Evolutionary conservation across 2,888 invertebrate genomes (phyloP), one percentile per base, ranked within the genome.

Genomic region (Myopa testacea): DNA sequence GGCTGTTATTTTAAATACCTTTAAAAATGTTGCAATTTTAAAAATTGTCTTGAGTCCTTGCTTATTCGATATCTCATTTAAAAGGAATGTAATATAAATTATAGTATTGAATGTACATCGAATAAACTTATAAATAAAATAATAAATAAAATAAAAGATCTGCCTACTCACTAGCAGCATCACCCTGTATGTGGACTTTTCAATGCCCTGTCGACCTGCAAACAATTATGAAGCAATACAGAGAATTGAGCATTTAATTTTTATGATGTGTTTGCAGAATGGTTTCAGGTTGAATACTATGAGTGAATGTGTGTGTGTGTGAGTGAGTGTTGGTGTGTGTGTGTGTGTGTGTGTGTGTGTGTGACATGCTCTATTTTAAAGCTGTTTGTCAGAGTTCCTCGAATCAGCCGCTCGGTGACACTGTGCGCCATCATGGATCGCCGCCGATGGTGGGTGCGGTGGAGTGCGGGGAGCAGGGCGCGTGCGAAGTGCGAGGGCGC

Each of bases 151-250:
- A n/a, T n/a, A n/a, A n/a, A n/a, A n/a, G n/a, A n/a, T 65, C 38
- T 37, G 38, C 16, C 52, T 2, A 10, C 19, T 19, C 10, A 67
- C 50, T 65, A 3, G 19, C 50, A 26, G 26, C 52, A n/a, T 40
- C 79, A 75, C 74, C 75, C 80, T 78, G 81, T 78, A 73, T 81
- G 78, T 26, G 40, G 5, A 26, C 37, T 26, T 45, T 45, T 8
- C 7, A 65, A 1, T 58, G 76, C 77, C 71, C 79, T 78, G 79
- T 73, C 78, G 63, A 52, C 58, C 83, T 81, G 83, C 84, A 86
- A 86, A 84, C 86, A 86, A 87, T 86, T 86, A 87, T 86, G 85
- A 85, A 85, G 85, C 85, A 84, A 85, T 85, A 85, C 82, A 79
- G 82, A 83, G 83, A 82, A 82, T 83, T 82, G 81, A 75, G 45